phyloP scores from a whole-genome alignment of 1,140 invertebrate genomes.

The Drosophila tropicalis region DNA sequence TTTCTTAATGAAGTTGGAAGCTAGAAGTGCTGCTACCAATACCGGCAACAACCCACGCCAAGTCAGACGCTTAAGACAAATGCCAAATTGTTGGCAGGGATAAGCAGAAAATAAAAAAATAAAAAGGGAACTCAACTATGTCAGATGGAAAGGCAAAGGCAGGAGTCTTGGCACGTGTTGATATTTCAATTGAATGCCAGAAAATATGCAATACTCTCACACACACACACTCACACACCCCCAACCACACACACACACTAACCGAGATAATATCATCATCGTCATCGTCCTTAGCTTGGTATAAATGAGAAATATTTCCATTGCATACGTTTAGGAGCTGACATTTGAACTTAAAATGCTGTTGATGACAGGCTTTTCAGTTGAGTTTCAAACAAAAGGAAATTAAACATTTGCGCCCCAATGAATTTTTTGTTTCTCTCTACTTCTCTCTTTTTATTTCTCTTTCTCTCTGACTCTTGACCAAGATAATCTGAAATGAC shows the following conservation, averaged over 20 bases:
- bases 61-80: constrained; percentile 62
- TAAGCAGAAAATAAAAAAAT: background rate
- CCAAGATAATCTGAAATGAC: constrained; percentile 47
- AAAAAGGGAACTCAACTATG: constrained; percentile 51
- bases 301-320: constrained; percentile 50
- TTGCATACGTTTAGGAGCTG: constrained; percentile 44
- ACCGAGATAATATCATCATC: constrained; percentile 10
- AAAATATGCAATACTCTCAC: constrained; percentile 63
- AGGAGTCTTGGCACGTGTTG: constrained; percentile 61
- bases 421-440: constrained; percentile 49
- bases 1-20: constrained; percentile 71
- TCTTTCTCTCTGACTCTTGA: constrained; percentile 35
- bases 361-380: constrained; percentile 65
- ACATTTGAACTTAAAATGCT: constrained; percentile 73
- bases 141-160: constrained; percentile 27
- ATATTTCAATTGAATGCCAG: constrained; percentile 77
- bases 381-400: constrained; percentile 71
- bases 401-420: constrained; percentile 74
- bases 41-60: background rate
- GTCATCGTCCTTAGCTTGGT: constrained; percentile 5
- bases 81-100: constrained; percentile 30
- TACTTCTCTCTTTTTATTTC: background rate
- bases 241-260: background rate
- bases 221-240: constrained; percentile 33
- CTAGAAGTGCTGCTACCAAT: constrained; percentile 2